A percentile compares a stretch with the other conserved stretches of the same genome.
phyloP scores from a whole-genome alignment of 64 coral and sea anemone species.

The Trachythela sp. region DNA sequence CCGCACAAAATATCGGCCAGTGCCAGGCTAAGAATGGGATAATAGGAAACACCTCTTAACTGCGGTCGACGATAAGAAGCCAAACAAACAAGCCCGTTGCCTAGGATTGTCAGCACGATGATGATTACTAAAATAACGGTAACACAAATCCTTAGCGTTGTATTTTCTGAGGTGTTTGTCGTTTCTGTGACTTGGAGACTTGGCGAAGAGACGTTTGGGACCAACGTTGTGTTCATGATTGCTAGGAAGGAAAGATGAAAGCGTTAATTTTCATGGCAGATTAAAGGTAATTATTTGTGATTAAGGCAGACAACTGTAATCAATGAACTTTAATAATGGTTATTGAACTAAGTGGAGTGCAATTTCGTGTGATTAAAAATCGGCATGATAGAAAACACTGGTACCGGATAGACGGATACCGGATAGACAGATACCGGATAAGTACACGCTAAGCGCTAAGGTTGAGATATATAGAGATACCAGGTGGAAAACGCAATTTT shows the following conservation, averaged over 20 bases:
- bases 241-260: background rate
- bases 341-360: no score
- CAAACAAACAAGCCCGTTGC: slow-evolving; percentile 45
- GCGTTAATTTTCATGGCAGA: background rate
- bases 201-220: background rate
- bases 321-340: no score
- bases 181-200: background rate
- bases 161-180: background rate
- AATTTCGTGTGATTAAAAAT: no score
- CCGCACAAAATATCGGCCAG: slow-evolving; percentile 87
- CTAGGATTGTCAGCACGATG: slow-evolving; percentile 30
- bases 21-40: slow-evolving; percentile 64
- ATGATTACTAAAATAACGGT: slow-evolving; percentile 32
- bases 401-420: no score
- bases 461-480: no score
- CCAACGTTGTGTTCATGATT: background rate
- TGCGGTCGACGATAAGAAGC: slow-evolving; percentile 17
- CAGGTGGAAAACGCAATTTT: no score
- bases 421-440: no score
- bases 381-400: no score
- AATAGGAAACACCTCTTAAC: slow-evolving; percentile 29
- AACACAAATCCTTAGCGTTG: background rate
- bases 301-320: no score
- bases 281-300: no score
- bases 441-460: no score